Evolutionary conservation across 2,888 invertebrate species (phyloP).

Genomic region (Elegia similella): DNA sequence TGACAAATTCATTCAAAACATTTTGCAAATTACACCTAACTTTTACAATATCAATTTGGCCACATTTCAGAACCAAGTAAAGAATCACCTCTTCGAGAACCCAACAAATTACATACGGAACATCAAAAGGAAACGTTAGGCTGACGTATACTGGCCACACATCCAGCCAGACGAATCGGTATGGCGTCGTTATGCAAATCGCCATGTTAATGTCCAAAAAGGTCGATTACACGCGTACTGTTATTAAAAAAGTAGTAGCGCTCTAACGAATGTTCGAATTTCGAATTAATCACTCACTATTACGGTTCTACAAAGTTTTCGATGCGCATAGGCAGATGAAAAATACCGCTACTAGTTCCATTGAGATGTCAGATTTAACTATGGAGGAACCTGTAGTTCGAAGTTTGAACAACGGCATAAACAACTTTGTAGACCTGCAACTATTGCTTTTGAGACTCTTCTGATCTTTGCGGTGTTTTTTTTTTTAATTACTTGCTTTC

Average conservation of each 20-base stretch:
- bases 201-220: constrained; percentile 21
- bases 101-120: not conserved
- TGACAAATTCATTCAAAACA: too few relatives aligned
- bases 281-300: constrained; percentile 7
- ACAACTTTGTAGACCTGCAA: too few relatives aligned
- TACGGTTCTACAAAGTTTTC: not conserved
- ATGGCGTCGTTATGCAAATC: constrained; percentile 26
- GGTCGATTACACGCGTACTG: constrained; percentile 21
- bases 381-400: too few relatives aligned
- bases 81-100: too few relatives aligned
- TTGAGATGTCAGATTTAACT: too few relatives aligned
- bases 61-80: too few relatives aligned
- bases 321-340: too few relatives aligned
- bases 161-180: constrained; percentile 18
- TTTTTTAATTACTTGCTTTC: constrained; percentile 13
- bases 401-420: too few relatives aligned
- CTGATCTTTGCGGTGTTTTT: constrained; percentile 19
- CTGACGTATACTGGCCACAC: constrained; percentile 14
- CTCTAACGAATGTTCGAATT: constrained; percentile 12
- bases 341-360: too few relatives aligned
- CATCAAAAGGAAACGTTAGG: not conserved
- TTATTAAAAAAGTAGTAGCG: constrained; percentile 14
- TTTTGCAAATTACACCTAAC: too few relatives aligned
- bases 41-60: too few relatives aligned
- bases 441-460: constrained; percentile 5